These are phyloP conservation scores for Geotrypetes seraphini DNA, from an alignment of 2,797 vertebrate genomes.

Conservation along the genomic window DNA sequence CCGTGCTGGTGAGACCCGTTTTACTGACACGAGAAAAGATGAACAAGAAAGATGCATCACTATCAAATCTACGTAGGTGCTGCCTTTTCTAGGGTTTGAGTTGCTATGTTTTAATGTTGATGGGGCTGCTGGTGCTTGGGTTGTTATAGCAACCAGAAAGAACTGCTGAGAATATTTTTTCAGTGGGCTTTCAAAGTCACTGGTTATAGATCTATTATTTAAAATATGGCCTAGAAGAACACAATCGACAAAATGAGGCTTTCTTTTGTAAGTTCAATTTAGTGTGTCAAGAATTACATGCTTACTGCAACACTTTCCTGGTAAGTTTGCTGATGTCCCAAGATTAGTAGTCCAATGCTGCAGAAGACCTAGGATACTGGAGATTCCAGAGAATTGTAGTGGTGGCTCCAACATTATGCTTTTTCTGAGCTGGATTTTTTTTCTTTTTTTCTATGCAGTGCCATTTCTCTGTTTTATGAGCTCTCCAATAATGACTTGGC, in stretches of 20 bases:
- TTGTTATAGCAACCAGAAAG: neutral
- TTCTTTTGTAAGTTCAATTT: no score
- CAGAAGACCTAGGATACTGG: no score
- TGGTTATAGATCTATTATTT: no score
- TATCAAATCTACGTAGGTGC: slow-evolving; percentile 89
- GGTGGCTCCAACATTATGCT: no score
- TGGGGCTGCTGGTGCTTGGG: neutral
- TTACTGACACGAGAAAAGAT: slow-evolving; percentile 90
- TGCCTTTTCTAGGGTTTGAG: rapidly evolving
- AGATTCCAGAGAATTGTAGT: neutral
- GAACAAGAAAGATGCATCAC: slow-evolving; percentile 95
- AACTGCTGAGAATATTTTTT: no score
- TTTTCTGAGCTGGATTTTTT: no score
- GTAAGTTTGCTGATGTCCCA: rapidly evolving
- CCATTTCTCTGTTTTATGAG: slow-evolving; percentile 86
- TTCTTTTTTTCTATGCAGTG: slow-evolving; percentile 56
- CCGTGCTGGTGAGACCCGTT: slow-evolving; percentile 83
- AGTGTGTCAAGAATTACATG: no score
- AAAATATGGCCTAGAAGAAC: no score
- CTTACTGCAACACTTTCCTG: no score
- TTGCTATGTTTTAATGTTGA: neutral
- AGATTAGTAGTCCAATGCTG: neutral
- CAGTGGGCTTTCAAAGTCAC: no score
- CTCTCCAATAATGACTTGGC: slow-evolving; percentile 74
- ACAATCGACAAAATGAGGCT: no score